These are phyloP conservation scores for Nymphalis polychloros DNA, from an alignment of 2,888 invertebrate genomes.

Conservation along the genomic window DNA sequence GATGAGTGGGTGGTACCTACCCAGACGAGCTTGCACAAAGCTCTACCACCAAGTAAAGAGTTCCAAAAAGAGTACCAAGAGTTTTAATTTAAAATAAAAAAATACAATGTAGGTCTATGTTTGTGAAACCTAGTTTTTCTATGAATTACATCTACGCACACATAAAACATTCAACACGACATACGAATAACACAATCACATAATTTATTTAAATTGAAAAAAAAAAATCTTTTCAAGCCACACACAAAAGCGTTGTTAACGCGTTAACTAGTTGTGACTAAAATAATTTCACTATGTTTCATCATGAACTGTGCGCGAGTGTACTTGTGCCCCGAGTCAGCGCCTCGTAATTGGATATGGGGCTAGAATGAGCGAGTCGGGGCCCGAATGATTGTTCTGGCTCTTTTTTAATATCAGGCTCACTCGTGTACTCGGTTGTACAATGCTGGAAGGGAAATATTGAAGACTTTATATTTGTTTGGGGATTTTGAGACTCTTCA, in stretches of 20 bases:
- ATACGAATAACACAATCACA: neutral
- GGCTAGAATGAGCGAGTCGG: constrained; percentile 62
- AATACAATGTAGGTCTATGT: too few species aligned
- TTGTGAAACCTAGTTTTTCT: too few species aligned
- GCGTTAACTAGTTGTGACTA: constrained; percentile 24
- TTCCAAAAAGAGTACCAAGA: too few species aligned
- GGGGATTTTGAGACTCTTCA: too few species aligned
- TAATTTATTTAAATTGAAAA: constrained; percentile 7
- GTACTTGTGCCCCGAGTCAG: constrained; percentile 23
- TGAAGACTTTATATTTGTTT: neutral
- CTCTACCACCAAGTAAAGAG: too few species aligned
- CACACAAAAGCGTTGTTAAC: constrained; percentile 28
- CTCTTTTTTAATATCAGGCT: constrained; percentile 70
- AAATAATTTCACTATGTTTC: constrained; percentile 21
- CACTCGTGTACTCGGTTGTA: constrained; percentile 37
- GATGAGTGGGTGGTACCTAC: too few species aligned
- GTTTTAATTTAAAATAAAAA: too few species aligned
- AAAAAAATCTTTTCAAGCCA: constrained; percentile 12
- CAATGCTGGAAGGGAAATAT: constrained; percentile 5
- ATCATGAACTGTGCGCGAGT: constrained; percentile 22
- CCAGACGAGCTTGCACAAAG: too few species aligned
- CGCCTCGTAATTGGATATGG: constrained; percentile 65
- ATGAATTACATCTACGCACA: neutral
- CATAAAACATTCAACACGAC: neutral
- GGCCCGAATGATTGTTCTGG: constrained; percentile 67